Evolutionary conservation across 2,113 vertebrate species (phyloP).

Genomic region (Pseudorasbora parva): DNA sequence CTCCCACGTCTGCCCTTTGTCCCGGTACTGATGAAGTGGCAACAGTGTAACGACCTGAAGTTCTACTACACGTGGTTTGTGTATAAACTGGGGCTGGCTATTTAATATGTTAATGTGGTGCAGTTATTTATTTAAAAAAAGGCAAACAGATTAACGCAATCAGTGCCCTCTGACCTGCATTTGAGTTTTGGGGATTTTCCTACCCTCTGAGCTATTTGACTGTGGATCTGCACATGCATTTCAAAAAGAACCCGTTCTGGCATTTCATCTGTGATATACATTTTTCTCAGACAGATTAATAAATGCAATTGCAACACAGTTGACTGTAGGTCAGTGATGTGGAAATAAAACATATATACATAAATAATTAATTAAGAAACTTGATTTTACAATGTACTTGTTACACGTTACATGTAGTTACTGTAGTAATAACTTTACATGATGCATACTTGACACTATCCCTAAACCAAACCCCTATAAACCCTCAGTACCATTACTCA

Average conservation of each 20-base stretch:
- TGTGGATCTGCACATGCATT: not conserved
- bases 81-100: not conserved
- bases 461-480: no score
- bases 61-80: not conserved
- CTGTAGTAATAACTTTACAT: no score
- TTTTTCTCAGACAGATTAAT: not conserved
- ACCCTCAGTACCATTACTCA: no score
- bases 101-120: not conserved
- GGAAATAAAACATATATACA: not conserved
- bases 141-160: not conserved
- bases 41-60: constrained; percentile 21
- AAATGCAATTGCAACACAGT: not conserved
- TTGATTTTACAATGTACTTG: no score
- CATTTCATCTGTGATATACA: not conserved
- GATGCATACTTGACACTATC: no score
- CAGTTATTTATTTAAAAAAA: not conserved
- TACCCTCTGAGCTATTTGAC: not conserved
- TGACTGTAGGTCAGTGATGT: not conserved
- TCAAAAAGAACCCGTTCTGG: not conserved
- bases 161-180: not conserved
- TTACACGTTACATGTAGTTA: no score
- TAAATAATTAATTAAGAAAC: not conserved
- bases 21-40: constrained; percentile 30
- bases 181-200: not conserved
- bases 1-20: constrained; percentile 25